Evolutionary conservation across 2,113 vertebrate genomes (phyloP), one percentile per base, ranked within the genome.

Genomic region (Hypanus sabinus): DNA sequence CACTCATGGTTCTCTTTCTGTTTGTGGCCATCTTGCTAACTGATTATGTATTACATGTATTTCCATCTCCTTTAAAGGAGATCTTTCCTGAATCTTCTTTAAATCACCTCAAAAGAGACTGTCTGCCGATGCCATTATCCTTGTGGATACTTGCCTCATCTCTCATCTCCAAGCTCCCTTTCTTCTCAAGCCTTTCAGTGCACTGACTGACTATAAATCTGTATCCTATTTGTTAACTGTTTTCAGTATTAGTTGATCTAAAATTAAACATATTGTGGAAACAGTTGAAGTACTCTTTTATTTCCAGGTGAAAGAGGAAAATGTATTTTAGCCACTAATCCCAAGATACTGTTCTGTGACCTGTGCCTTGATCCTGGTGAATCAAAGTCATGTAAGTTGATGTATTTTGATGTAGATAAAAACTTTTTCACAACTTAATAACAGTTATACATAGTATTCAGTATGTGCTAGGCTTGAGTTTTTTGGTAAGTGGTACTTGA

Each of bases 301-400:
- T 93, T 68, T 94, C 27, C 95, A 99, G 99, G 99, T 94, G 99
- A 99, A 94, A 96, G 98, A 85, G 99, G 99, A 46, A 98, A 99
- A 95, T 99, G 99, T 95, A 98, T 99, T 96, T 97, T 99, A 94
- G 99, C 99, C 94, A 99, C 99, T 0, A 98, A 99, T 85, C 99
- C 99, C 1, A 99, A 99, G 96, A 99, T 99, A 95, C 96, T 99
- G 33, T 99, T 99, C 96, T 99, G 99, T 96, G 99, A 99, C 95
- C 96, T 99, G 94, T 95, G 98, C 33, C 97, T 99, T 95, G 99
- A 99, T 94, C 98, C 98, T 0, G 99, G 99, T 94, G 98, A 99
- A 95, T 98, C 98, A 94, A 99, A 98, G 96, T 98, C 96, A 27
- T 97, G 96, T 98, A 95, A 68, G 98, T 96, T 30, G 2, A 60